Base-by-base conservation (phyloP, 2,797 vertebrate species). In the Iguana delicatissima region DNA sequence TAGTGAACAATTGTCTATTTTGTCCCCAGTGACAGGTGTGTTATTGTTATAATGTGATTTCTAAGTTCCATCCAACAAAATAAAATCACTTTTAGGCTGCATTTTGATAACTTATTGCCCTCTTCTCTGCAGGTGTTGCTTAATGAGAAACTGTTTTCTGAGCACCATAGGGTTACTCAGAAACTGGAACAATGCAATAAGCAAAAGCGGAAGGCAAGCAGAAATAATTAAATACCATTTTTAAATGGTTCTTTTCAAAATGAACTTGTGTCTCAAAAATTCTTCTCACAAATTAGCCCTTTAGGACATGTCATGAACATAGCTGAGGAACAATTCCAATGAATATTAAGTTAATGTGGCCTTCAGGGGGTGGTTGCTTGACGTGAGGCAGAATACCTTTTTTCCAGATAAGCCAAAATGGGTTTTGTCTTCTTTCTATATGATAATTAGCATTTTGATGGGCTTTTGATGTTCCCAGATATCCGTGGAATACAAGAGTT, bases 401-500 rank as follows among this genome's bases (percentile, higher is more conserved):
- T 81, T 91, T 18, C 89, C 38, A 93, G 52, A 38, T 76, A 50
- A 89, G 57, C 73, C 12, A 55, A 86, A 94, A 84, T 42, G 9
- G 1, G 32, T 76, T 80, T 92, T 93, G 52, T 92, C 64, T 90
- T 81, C 57, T 62, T 93, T 92, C 74, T 52, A n/a, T 10, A 69
- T 87, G 32, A 9, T 92, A 94, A 95, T 95, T 95, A 95, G 92
- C 38, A 89, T 90, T 90, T 95, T 94, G 50, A 89, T 96, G 93
- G 84, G 0, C 86, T 97, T 97, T 95, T 96, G 83, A 84, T 97
- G 87, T 97, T 96, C 88, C 93, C 95, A 99, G 99, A 99, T 97
- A 99, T 99, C 94, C 98, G 99, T 86, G 99, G 99, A 90, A 99
- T 99, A 96, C 98, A 99, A 94, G 99, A 99, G 93, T 99, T 99